Evolutionary conservation across 2,888 invertebrate species (phyloP), one percentile per base, ranked within the genome.

Genomic region (Epinotia bilunana): DNA sequence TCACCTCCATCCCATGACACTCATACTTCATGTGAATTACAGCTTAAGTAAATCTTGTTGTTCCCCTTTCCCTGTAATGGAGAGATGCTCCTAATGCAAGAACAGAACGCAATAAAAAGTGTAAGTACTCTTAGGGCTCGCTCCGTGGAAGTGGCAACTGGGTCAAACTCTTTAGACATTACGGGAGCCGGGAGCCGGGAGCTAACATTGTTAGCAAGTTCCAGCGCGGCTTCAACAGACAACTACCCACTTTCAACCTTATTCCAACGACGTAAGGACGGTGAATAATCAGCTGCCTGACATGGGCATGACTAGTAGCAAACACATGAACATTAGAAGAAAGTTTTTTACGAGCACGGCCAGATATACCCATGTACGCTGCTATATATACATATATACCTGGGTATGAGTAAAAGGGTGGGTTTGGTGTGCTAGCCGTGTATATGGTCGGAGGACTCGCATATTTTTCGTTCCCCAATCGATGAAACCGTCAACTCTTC

Each of bases 141-240:
- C 60, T 60, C 23, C 18, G 28, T 60, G 58, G 58, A 57, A 57
- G 16, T n/a, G 61, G 28, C 12, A 53, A 67, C 65, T 67, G 12
- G 65, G 65, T 67, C 65, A 67, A 67, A 67, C 65, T 63, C 63
- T 55, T 55, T 23, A 67, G 18, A 67, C 53, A 33, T 28, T 23
- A 53, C 55, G 33, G 65, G 33, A 60, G 23, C n/a, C 55, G 33
- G 65, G 33, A 60, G 23, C n/a, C 53, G 53, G 9, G 39, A 16
- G 46, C 53, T 67, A 67, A 67, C 65, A 67, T 67, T 67, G 65
- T 67, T 67, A 67, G 3, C 12, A 67, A 67, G 55, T 67, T 67
- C 4, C 16, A n/a, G 12, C 23, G n/a, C 7, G n/a, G 53, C 62
- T 39, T 1, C 12, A 46, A 46, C 63, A 6, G 20, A 23, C 20